phyloP scores from a whole-genome alignment of 1,140 invertebrate species.

The Lithobius niger region DNA sequence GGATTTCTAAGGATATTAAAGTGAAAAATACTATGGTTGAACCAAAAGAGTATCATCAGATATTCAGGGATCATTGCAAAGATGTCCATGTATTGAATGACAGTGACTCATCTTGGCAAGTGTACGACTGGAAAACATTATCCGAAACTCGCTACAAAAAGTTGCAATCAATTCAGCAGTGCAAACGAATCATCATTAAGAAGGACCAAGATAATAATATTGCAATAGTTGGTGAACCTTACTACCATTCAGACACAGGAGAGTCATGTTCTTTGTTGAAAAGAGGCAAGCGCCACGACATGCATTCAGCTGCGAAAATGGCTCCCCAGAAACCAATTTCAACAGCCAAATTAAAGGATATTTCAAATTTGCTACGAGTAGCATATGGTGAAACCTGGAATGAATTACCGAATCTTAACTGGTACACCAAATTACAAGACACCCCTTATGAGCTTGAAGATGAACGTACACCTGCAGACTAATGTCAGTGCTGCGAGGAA shows the following conservation, averaged over 20 bases:
- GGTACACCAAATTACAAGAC: not conserved
- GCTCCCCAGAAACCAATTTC: not conserved
- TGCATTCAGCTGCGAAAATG: not conserved
- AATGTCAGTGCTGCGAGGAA: not conserved
- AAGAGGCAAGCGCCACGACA: not conserved
- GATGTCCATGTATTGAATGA: not conserved
- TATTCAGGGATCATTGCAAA: not conserved
- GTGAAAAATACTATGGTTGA: not conserved
- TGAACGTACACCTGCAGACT: not conserved
- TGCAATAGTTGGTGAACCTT: not conserved
- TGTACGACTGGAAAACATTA: not conserved
- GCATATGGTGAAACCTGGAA: not conserved
- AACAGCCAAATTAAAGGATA: not conserved
- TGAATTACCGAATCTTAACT: not conserved
- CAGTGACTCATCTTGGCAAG: not conserved
- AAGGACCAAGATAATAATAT: not conserved
- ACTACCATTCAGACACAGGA: not conserved
- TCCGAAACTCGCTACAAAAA: not conserved
- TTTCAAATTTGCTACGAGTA: not conserved
- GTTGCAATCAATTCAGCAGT: not conserved
- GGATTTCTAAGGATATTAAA: not conserved
- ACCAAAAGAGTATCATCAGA: not conserved
- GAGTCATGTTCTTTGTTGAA: not conserved
- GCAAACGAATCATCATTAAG: not conserved
- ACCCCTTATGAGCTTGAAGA: not conserved